Conservation (phyloP, 1,140 invertebrate species). For the Nixonia krombeini region DNA sequence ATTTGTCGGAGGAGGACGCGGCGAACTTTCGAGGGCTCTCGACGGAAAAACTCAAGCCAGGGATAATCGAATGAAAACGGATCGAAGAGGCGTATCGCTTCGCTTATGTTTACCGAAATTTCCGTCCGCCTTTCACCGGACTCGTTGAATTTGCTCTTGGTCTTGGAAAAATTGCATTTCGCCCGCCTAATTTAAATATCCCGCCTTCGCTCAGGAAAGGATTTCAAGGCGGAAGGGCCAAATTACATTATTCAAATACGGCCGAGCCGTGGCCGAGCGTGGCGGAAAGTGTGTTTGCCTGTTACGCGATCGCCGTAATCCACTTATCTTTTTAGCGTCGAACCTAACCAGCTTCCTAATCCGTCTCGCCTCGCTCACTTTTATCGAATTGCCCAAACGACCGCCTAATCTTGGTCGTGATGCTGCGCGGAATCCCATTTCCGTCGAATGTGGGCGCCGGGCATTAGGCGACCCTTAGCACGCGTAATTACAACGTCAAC, state of each 20-base stretch:
- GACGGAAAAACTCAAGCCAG: too few relatives aligned
- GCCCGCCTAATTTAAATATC: too few relatives aligned
- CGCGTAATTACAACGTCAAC: conserved; percentile 5
- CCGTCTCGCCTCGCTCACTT: conserved; percentile 12
- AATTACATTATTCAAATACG: not conserved
- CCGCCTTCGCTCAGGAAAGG: too few relatives aligned
- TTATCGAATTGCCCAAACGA: conserved; percentile 12
- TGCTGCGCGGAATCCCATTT: conserved; percentile 27
- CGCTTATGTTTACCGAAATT: too few relatives aligned
- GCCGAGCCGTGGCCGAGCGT: not conserved
- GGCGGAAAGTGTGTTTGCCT: not conserved
- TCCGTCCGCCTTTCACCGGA: too few relatives aligned
- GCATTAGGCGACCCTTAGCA: conserved; percentile 6
- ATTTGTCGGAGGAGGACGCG: too few relatives aligned
- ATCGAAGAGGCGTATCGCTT: too few relatives aligned
- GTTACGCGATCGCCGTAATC: conserved; percentile 5
- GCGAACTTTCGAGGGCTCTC: too few relatives aligned
- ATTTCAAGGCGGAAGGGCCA: not conserved
- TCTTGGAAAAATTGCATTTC: too few relatives aligned
- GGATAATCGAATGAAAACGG: too few relatives aligned
- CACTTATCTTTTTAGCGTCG: conserved; percentile 4
- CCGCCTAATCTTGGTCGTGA: conserved; percentile 10
- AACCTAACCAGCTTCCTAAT: conserved; percentile 2
- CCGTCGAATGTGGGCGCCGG: conserved; percentile 11
- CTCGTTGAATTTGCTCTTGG: too few relatives aligned